phyloP scores from a whole-genome alignment of 2,888 invertebrate genomes.

The Pocota personata region DNA sequence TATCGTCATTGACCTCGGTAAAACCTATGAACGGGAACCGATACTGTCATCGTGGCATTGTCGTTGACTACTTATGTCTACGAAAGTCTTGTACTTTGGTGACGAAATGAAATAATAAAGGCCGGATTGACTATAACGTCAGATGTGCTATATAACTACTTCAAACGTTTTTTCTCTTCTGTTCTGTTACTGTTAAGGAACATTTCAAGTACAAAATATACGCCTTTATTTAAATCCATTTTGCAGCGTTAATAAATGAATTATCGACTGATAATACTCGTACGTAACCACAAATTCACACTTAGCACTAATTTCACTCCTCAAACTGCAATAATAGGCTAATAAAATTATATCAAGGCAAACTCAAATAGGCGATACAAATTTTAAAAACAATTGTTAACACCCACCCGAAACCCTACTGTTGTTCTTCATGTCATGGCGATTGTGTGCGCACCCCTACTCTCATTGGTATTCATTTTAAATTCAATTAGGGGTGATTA shows the following conservation, averaged over 20 bases:
- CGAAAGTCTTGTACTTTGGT: too few species aligned
- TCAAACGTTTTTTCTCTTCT: too few species aligned
- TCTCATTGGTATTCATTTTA: constrained; percentile 1
- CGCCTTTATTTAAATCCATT: background rate
- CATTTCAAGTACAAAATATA: too few species aligned
- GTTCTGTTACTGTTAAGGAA: too few species aligned
- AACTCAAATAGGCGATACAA: background rate
- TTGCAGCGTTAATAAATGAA: background rate
- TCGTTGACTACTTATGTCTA: too few species aligned
- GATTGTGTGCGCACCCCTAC: background rate
- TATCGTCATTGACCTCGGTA: too few species aligned
- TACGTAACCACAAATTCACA: background rate
- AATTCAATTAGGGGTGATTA: constrained; percentile 57
- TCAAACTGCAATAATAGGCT: background rate
- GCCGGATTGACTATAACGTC: too few species aligned
- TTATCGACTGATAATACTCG: background rate
- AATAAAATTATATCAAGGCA: background rate
- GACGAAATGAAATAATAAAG: too few species aligned
- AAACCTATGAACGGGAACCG: too few species aligned
- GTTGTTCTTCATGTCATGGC: background rate
- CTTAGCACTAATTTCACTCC: background rate
- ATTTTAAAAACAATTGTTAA: background rate
- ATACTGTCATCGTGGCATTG: too few species aligned
- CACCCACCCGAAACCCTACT: background rate
- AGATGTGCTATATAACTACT: too few species aligned